These are phyloP conservation scores for Sipha flava DNA, from an alignment of 1,140 invertebrate species.

Conservation along the genomic window DNA sequence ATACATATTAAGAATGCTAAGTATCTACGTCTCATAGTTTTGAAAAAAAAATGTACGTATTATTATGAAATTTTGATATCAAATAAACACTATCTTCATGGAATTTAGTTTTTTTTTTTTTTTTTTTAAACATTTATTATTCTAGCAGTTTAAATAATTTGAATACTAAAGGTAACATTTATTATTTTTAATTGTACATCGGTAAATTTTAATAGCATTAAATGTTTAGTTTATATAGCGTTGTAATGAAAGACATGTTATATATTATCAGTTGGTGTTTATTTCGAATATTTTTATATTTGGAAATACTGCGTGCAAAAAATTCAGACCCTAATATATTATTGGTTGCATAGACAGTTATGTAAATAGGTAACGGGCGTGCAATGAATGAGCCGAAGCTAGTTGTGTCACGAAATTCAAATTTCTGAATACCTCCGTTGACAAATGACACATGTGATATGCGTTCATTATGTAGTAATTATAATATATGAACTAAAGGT, in stretches of 20 bases:
- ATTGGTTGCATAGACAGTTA: not conserved
- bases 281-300: not conserved
- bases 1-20: too few relatives aligned
- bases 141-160: too few relatives aligned
- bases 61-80: too few relatives aligned
- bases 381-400: not conserved
- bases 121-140: too few relatives aligned
- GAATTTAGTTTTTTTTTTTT: too few relatives aligned
- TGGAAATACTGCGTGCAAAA: not conserved
- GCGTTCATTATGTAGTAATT: too few relatives aligned
- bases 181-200: too few relatives aligned
- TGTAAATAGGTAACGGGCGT: not conserved
- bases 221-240: not conserved
- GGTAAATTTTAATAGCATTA: too few relatives aligned
- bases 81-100: too few relatives aligned
- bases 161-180: too few relatives aligned
- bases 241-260: not conserved
- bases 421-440: not conserved
- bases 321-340: not conserved
- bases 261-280: not conserved
- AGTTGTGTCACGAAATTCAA: not conserved
- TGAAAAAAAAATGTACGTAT: too few relatives aligned
- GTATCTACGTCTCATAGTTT: too few relatives aligned
- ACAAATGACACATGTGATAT: not conserved
- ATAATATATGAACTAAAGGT: not conserved